Base-by-base conservation (phyloP, 1,140 invertebrate genomes). In the Apolygus lucorum region DNA sequence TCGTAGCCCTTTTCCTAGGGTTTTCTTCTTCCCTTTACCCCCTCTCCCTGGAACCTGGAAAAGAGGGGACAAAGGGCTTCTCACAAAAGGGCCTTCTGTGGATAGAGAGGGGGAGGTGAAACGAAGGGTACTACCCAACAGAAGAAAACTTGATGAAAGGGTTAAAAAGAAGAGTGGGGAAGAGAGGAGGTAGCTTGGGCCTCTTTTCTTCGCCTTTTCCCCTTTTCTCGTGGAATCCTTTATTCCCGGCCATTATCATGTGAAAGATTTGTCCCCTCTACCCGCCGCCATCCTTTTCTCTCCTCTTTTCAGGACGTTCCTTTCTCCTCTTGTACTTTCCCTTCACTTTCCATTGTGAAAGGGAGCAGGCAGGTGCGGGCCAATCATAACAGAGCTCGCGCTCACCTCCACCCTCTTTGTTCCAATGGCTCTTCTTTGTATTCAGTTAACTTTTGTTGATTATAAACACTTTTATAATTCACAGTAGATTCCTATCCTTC, bases 141-240 rank as follows among this genome's bases (percentile, higher is more conserved):
- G 64, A 66, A 66, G 64, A 28, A 66, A 66, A 66, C 27, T 66
- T 66, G 64, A 66, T 66, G 64, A 66, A 66, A 66, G 64, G 64
- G 64, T 66, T 28, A 66, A 66, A 29, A 66, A 66, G 29, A 25
- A 66, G 28, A 34, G 64, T 63, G 62, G 62, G 22, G 26, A 21
- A 28, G 29, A 17, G 64, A 21, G 64, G 29, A 17, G 64, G 64
- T 34, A 34, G 29, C 22, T 22, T 14, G n/a, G 64, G 28, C 27
- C 28, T 17, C 29, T 66, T 34, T 66, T 66, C 64, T n/a, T 28
- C 64, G 64, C 29, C 64, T 66, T 66, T 66, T 66, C 64, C 25
- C 34, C 64, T 42, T 42, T 66, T 26, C 26, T 63, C 62, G 62
- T 26, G 62, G 25, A 17, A 21, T 28, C 29, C 64, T 66, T 66